Base-by-base conservation (phyloP, 1,140 invertebrate genomes). In the Aphaenogaster ashmeadi region DNA sequence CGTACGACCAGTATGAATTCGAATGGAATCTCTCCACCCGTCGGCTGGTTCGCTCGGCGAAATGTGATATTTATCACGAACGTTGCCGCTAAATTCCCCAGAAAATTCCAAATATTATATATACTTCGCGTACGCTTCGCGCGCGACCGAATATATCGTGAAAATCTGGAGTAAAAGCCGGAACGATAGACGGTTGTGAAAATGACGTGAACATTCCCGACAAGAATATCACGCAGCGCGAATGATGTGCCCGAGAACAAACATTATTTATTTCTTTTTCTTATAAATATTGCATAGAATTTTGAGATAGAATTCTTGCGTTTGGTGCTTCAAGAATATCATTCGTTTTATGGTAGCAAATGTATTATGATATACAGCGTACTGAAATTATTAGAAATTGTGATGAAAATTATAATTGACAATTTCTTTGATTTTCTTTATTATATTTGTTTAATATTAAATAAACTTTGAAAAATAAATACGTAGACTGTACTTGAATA, bases 71-170 rank as follows among this genome's bases (percentile, higher is more conserved):
- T 87, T 87, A 62, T 62, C 77, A 36, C 86, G 77, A 78, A 2
- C 72, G 62, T 66, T 64, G 47, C 72, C 83, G 72, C 64, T 78
- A 86, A 86, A 86, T 86, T 79, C 52, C 41, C 62, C 62, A 78
- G 84, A 86, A 86, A 78, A 86, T 86, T 54, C 41, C 62, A 86
- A 78, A 86, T 78, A 77, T 85, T 77, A 67, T 69, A 78, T 67
- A 80, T 69, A 80, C n/a, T 67, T 67, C 36, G 21, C 13, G 27
- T 21, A 7, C 52, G 18, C 11, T 33, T 52, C 1, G 15, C 83
- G 47, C 60, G 74, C 64, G 44, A 50, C 47, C 41, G 41, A 27
- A 69, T 69, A 66, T 75, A 66, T 54, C 44, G 44, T n/a, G 72
- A 18, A 78, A 67, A 86, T 86, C 74, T 47, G 50, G 36, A 56